Percentiles rank a stretch among this genome's conserved stretches.
phyloP scores from a whole-genome alignment of 2,113 vertebrate genomes.

The Atherinomorus stipes region DNA sequence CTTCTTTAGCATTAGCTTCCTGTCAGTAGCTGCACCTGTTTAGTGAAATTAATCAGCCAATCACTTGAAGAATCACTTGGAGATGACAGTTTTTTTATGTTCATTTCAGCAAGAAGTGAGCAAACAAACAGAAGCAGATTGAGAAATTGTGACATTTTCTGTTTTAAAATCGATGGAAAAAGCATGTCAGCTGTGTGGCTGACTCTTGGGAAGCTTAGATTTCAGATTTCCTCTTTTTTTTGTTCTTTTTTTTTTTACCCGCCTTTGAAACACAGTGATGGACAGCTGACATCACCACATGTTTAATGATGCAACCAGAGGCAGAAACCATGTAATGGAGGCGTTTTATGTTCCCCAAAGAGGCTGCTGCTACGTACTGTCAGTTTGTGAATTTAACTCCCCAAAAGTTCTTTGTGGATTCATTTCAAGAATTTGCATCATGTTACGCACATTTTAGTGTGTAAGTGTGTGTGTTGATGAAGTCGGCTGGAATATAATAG shows the following conservation, averaged over 20 bases:
- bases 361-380: slow-evolving; percentile 11
- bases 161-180: neutral
- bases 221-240: neutral
- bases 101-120: no score
- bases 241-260: no score
- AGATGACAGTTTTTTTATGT: no score
- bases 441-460: slow-evolving; percentile 13
- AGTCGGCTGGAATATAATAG: slow-evolving; percentile 6
- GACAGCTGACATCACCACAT: slow-evolving; percentile 14
- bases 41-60: no score
- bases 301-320: slow-evolving; percentile 46
- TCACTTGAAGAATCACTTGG: no score
- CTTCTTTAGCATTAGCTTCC: no score
- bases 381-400: neutral
- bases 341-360: neutral
- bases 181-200: no score
- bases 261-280: neutral
- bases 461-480: slow-evolving; percentile 16
- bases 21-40: no score
- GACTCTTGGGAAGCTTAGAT: neutral
- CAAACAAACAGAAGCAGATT: no score
- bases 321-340: neutral
- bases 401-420: slow-evolving; percentile 7
- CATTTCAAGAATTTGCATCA: slow-evolving; percentile 68
- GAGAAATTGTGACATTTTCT: neutral